Evolutionary conservation across 1,140 invertebrate genomes (phyloP), one percentile per base, ranked within the genome.

Genomic region (Drosophila truncata): DNA sequence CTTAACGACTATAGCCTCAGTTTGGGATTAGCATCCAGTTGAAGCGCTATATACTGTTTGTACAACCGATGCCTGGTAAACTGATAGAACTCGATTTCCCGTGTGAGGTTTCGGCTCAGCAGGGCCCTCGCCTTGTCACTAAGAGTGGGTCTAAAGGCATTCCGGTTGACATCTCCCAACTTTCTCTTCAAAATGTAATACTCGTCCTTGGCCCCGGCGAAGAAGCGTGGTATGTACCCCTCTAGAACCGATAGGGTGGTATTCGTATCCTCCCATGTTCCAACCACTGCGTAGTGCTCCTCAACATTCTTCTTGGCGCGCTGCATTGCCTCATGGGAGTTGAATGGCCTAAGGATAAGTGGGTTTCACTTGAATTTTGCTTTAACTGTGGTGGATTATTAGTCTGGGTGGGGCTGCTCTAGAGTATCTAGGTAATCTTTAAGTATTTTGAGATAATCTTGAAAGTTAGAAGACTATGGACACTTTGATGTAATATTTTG

Each of bases 21-120:
- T 27, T 62, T 80, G 94, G 75, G 74, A 82, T 73, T 57, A 61
- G 5, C 14, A 8, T 88, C 76, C 72, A 82, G 63, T 46, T 88
- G 67, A 2, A 97, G 91, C 0, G 97, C 97, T 59, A 96, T 93
- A 69, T 96, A 94, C 91, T 98, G 97, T 85, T 95, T 94, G 83
- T 98, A 95, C 8, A 98, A 93, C 77, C 97, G 94, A 92, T 98
- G 97, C 81, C 95, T 95, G 86, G 97, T 97, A 92, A 98, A 98
- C 83, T 98, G 95, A 92, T 98, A 98, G 90, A 98, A 97, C 92
- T 98, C 97, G 25, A 98, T 97, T 93, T 98, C 97, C 47, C 96
- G 94, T 0, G 97, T 98, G 90, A 98, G 96, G 91, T 98, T 98
- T 54, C 94, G 94, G 63, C 96, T 94, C 0, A 98, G 96, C 13